phyloP scores from a whole-genome alignment of 2,113 vertebrate species.

The Pedionomus torquatus region DNA sequence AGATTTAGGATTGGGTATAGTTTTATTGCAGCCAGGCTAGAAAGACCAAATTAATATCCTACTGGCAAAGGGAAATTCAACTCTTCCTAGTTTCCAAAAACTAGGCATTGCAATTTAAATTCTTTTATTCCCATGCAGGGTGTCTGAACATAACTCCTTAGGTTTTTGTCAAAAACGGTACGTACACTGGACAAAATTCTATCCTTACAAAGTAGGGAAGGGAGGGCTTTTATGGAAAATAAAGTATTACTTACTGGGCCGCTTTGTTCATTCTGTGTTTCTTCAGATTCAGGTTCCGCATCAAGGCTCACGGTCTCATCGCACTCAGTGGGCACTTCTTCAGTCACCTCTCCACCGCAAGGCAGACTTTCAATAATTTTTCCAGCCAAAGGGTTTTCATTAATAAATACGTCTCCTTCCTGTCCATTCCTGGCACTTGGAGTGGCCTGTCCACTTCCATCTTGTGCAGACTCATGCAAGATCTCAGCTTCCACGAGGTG shows the following conservation, averaged over 20 bases:
- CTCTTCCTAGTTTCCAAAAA: not conserved
- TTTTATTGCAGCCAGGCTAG: not conserved
- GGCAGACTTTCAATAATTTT: not conserved
- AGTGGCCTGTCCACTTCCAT: not conserved
- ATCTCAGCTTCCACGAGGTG: not conserved
- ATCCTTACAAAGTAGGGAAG: not conserved
- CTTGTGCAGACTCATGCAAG: not conserved
- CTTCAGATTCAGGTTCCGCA: slow-evolving; percentile 60
- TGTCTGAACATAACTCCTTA: not conserved
- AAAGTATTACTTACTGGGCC: slow-evolving; percentile 58
- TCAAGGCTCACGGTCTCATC: slow-evolving; percentile 77
- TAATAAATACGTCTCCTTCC: not conserved
- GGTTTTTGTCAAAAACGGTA: not conserved
- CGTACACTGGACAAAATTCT: not conserved
- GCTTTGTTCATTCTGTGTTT: slow-evolving; percentile 51
- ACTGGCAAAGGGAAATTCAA: not conserved
- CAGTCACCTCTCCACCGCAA: not conserved
- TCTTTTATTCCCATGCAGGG: not conserved
- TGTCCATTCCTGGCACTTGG: not conserved
- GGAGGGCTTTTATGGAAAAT: not conserved
- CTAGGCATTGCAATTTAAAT: not conserved
- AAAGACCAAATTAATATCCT: not conserved
- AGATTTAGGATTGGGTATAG: not conserved
- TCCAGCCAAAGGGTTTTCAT: not conserved
- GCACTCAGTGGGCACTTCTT: slow-evolving; percentile 47